Conservation (phyloP, 2,797 vertebrate genomes). For the Megaceryle alcyon region DNA sequence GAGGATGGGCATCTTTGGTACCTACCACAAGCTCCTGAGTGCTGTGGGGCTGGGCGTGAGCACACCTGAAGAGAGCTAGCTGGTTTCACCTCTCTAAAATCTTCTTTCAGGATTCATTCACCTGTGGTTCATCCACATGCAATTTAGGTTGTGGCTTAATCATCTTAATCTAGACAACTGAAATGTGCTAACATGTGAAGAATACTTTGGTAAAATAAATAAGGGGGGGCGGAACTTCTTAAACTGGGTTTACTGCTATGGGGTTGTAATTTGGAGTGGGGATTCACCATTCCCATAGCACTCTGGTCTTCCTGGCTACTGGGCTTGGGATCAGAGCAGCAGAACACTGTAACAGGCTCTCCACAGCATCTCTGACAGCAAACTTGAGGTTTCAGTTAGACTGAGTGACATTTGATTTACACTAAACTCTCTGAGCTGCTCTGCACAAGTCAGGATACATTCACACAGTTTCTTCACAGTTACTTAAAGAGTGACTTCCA, state of each 20-base stretch:
- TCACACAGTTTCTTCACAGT: neutral
- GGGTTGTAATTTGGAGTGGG: neutral
- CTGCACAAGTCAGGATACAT: neutral
- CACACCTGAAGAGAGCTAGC: neutral
- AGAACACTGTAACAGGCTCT: neutral
- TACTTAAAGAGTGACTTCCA: neutral
- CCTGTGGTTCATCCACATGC: neutral
- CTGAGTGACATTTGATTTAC: neutral
- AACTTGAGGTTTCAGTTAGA: neutral
- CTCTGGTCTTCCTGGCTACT: neutral
- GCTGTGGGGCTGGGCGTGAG: neutral
- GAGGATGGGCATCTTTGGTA: neutral
- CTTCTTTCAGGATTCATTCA: neutral
- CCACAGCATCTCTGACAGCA: neutral
- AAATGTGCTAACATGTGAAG: neutral
- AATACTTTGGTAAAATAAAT: neutral
- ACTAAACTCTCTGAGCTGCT: neutral
- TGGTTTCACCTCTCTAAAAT: neutral
- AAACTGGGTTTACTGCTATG: neutral
- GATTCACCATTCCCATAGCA: neutral
- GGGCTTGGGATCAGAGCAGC: neutral
- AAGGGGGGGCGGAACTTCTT: neutral
- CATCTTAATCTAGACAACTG: neutral
- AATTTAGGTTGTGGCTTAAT: neutral
- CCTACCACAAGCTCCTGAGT: neutral